phyloP scores from a whole-genome alignment of 2,113 vertebrate species.

The Recurvirostra avosetta region DNA sequence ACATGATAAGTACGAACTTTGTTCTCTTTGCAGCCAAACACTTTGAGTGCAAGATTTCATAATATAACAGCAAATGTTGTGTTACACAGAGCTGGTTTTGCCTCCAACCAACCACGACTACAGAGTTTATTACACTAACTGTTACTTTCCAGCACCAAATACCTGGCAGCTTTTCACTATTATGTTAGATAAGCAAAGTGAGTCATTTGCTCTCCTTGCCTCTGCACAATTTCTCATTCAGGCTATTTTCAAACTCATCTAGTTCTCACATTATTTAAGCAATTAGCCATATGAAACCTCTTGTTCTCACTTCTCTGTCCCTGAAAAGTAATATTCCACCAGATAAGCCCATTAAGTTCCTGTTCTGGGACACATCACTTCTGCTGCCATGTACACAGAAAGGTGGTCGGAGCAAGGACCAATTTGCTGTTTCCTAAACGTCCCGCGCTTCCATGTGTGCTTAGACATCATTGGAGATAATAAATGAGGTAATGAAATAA shows the following conservation, averaged over 20 bases:
- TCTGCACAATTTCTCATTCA: neutral
- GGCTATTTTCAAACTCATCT: neutral
- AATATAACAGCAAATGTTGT: neutral
- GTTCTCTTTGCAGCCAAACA: neutral
- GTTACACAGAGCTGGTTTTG: neutral
- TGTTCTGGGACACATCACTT: neutral
- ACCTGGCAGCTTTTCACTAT: neutral
- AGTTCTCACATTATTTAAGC: conserved; percentile 20
- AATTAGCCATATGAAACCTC: neutral
- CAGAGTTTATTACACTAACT: neutral
- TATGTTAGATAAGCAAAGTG: neutral
- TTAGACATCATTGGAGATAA: neutral
- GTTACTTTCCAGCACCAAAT: neutral
- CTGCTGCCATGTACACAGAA: neutral
- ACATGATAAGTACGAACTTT: neutral
- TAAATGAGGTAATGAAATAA: neutral
- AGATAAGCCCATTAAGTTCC: neutral
- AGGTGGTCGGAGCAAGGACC: neutral
- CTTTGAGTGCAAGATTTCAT: neutral
- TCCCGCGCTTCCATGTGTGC: neutral
- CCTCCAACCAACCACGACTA: neutral
- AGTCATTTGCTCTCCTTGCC: neutral
- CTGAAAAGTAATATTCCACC: neutral
- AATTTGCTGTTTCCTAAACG: neutral
- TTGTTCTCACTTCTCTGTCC: neutral